Conservation (phyloP, 2,888 invertebrate genomes). For the Ormyrus thymus region DNA sequence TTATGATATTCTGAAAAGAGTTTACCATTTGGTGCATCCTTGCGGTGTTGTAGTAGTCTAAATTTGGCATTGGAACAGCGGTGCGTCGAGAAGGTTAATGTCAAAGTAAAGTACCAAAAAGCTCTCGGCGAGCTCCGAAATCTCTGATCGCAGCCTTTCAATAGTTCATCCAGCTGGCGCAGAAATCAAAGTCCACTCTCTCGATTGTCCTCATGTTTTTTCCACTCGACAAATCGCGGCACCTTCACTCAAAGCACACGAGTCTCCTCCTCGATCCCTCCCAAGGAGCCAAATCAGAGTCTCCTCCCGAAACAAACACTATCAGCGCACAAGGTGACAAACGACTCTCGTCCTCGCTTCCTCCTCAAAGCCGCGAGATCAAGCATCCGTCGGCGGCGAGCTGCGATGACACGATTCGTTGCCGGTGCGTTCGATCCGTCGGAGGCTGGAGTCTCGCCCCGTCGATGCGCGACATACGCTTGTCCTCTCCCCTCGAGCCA, state of each 20-base stretch:
- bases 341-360: neutral
- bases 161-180: neutral
- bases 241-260: slow-evolving; percentile 16
- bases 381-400: too few species aligned
- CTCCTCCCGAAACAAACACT: neutral
- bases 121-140: neutral
- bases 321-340: neutral
- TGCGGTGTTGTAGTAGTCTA: slow-evolving; percentile 74
- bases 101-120: neutral
- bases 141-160: neutral
- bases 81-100: neutral
- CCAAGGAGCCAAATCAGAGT: neutral
- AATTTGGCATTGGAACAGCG: slow-evolving; percentile 68
- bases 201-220: slow-evolving; percentile 31
- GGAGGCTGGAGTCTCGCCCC: too few species aligned
- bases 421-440: too few species aligned
- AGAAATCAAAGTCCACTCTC: slow-evolving; percentile 6
- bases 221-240: slow-evolving; percentile 3
- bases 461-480: too few species aligned
- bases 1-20: slow-evolving; percentile 55
- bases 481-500: too few species aligned
- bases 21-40: slow-evolving; percentile 75
- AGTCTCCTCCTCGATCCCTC: neutral
- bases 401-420: too few species aligned
- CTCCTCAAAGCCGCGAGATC: too few species aligned